Evolutionary conservation across 2,113 vertebrate species (phyloP).

Genomic region (Numenius arquata): DNA sequence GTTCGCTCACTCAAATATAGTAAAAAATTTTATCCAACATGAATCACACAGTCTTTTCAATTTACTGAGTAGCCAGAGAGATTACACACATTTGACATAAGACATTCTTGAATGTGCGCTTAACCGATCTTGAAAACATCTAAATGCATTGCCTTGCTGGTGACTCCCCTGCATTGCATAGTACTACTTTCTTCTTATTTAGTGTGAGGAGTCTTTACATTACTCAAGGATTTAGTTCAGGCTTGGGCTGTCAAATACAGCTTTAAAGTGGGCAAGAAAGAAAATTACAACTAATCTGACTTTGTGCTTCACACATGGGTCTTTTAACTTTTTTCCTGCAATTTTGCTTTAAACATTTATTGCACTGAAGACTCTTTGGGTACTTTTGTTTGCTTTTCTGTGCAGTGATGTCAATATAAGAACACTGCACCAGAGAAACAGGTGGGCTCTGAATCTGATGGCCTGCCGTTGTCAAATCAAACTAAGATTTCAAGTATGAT

Average conservation of each 20-base stretch:
- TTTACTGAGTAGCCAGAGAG: not conserved
- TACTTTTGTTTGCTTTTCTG: not conserved
- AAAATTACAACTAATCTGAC: not conserved
- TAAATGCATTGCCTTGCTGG: not conserved
- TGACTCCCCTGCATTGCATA: not conserved
- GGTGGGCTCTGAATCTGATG: not conserved
- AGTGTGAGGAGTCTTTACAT: not conserved
- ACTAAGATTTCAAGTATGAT: not conserved
- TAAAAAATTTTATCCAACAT: not conserved
- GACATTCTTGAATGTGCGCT: not conserved
- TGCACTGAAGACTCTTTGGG: not conserved
- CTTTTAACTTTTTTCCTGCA: not conserved
- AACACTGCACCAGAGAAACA: not conserved
- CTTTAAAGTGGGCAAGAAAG: not conserved
- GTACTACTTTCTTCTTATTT: not conserved
- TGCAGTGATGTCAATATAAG: not conserved
- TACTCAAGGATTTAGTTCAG: not conserved
- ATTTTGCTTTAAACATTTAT: not conserved
- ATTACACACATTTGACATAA: not conserved
- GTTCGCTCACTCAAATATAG: not conserved
- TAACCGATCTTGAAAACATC: not conserved
- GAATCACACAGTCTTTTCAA: not conserved
- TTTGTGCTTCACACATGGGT: not conserved
- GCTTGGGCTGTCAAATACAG: not conserved
- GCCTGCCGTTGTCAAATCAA: not conserved